A percentile compares a stretch with the other conserved stretches of the same genome.
Conservation (phyloP, 2,113 vertebrate species). For the Trichechus manatus region DNA sequence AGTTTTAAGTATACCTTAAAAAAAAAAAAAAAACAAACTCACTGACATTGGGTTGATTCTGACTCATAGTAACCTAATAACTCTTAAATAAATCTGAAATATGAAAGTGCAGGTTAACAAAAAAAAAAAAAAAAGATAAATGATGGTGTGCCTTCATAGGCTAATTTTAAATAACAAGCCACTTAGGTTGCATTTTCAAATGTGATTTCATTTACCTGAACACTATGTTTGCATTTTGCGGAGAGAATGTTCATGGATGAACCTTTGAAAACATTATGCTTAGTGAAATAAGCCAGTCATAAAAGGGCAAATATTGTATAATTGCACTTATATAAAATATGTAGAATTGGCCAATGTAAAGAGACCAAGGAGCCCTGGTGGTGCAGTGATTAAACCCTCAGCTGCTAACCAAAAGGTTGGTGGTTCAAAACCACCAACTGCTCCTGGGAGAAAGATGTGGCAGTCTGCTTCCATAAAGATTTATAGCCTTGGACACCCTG, state of each 20-base stretch:
- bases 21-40: not conserved
- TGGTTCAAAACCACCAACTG: too few relatives aligned
- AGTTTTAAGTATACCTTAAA: constrained; percentile 52
- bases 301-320: too few relatives aligned
- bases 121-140: not conserved
- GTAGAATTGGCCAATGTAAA: too few relatives aligned
- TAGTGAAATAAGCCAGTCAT: too few relatives aligned
- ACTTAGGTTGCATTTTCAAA: constrained; percentile 35
- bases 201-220: constrained; percentile 33
- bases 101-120: not conserved
- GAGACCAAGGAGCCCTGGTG: too few relatives aligned
- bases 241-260: not conserved
- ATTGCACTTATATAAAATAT: too few relatives aligned
- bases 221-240: constrained; percentile 46
- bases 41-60: not conserved
- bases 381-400: too few relatives aligned
- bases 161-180: not conserved
- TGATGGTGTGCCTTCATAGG: not conserved
- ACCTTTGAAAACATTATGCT: too few relatives aligned
- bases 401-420: too few relatives aligned
- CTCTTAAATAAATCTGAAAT: not conserved
- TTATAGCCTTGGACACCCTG: too few relatives aligned
- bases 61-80: not conserved
- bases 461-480: too few relatives aligned
- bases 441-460: too few relatives aligned